These are phyloP conservation scores for Heliothis subflexa DNA, from an alignment of 1,140 invertebrate species.

Conservation along the genomic window DNA sequence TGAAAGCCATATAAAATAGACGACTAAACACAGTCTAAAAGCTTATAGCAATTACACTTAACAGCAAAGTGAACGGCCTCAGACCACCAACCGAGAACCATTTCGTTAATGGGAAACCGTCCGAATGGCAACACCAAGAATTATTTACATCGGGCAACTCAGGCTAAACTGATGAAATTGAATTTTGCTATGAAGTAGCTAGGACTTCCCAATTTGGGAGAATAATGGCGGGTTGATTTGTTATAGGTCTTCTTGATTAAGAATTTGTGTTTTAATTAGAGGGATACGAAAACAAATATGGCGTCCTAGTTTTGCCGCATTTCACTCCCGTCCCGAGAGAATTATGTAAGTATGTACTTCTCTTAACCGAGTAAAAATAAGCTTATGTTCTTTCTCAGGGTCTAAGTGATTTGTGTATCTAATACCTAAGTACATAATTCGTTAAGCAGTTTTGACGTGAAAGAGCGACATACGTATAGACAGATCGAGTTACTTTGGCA, in stretches of 20 bases:
- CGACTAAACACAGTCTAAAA: slow-evolving; percentile 16
- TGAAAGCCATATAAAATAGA: not conserved
- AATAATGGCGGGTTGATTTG: not conserved
- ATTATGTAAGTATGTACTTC: no score
- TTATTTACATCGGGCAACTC: slow-evolving; percentile 6
- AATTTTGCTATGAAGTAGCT: not conserved
- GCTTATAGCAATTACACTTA: slow-evolving; percentile 34
- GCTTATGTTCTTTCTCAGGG: no score
- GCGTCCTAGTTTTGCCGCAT: no score
- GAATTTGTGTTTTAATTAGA: no score
- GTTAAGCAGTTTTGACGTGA: no score
- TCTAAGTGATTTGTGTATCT: no score
- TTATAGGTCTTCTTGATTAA: not conserved
- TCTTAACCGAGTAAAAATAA: no score
- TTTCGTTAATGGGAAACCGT: slow-evolving; percentile 8
- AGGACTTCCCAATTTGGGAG: not conserved
- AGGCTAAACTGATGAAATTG: slow-evolving; percentile 2
- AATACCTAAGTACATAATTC: no score
- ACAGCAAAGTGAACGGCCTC: slow-evolving; percentile 8
- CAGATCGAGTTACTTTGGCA: no score
- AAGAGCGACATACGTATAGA: no score
- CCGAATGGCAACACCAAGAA: slow-evolving; percentile 12
- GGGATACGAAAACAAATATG: not conserved
- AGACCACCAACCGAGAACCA: slow-evolving; percentile 24
- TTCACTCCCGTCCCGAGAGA: no score